phyloP scores from a whole-genome alignment of 2,888 invertebrate genomes.

The Morpho achilles region DNA sequence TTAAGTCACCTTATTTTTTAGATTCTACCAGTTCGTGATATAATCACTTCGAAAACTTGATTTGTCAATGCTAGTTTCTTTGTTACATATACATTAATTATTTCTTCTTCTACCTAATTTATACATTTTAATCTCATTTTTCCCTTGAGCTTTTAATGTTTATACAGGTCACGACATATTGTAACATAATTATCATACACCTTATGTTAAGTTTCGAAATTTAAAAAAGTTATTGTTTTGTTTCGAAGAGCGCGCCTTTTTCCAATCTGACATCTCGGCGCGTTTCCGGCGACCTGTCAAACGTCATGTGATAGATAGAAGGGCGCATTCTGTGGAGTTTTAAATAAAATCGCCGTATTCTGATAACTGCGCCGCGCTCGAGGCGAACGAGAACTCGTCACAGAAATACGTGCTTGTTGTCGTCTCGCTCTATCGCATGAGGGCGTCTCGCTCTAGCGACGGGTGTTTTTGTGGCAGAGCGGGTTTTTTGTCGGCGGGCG shows the following conservation, averaged over 20 bases:
- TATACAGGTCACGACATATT: too few relatives aligned
- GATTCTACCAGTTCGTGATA: constrained; percentile 8
- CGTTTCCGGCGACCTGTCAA: constrained; percentile 76
- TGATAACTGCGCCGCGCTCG: constrained; percentile 69
- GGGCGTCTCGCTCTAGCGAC: constrained; percentile 57
- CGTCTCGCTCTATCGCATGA: constrained; percentile 50
- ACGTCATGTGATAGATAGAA: constrained; percentile 79
- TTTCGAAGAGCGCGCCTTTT: constrained; percentile 62
- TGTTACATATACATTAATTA: background rate
- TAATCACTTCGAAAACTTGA: constrained; percentile 10
- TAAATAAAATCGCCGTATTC: constrained; percentile 76
- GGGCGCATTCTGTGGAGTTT: constrained; percentile 74
- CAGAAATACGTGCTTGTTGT: constrained; percentile 65
- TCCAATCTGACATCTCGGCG: constrained; percentile 67
- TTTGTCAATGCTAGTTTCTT: constrained; percentile 7
- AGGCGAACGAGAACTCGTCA: constrained; percentile 71
- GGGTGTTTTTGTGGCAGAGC: constrained; percentile 77
- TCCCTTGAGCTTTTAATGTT: background rate
- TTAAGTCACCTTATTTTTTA: background rate
- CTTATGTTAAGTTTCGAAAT: constrained; percentile 6
- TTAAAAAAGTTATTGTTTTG: constrained; percentile 19
- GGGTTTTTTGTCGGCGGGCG: constrained; percentile 73
- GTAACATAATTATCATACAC: background rate
- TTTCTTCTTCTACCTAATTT: too few relatives aligned
- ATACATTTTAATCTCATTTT: background rate